Evolutionary conservation across 2,888 invertebrate species (phyloP), one percentile per base, ranked within the genome.

Genomic region (Pseudococcus viburni): DNA sequence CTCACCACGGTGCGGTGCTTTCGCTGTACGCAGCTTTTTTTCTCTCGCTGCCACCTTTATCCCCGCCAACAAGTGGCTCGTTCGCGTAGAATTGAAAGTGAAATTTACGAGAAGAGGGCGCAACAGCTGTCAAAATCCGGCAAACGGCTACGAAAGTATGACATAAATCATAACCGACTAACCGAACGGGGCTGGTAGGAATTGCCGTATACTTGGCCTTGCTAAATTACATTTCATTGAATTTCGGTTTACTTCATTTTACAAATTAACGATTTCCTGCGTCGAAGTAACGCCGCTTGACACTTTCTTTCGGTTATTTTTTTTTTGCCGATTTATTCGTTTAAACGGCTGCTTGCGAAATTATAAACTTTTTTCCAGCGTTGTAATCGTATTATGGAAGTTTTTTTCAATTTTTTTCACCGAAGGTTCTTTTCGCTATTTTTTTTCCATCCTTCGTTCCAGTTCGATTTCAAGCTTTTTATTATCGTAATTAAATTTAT

Each of bases 81-180:
- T 80, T 80, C 80, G 80, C 80, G 22, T 80, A 42, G 80, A 80
- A 80, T 80, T 80, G 80, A 80, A 80, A 80, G 80, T 42, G 80
- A 80, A 80, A 80, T 80, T 80, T 80, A 80, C 80, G 80, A 80
- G 80, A 42, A 42, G 33, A 80, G 80, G 80, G 80, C 46, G 85
- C 85, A 85, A 85, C 85, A 85, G 85, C 85, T 85, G 85, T 85
- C 85, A 64, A 85, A 85, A 85, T 85, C 55, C 85, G 39, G 59
- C 59, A 26, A 42, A 26, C 55, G 64, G 55, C 39, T 55, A 64
- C 42, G 59, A 51, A 85, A 64, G 33, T 55, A 85, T 64, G 42
- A 85, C 42, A 85, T 64, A 85, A 64, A 85, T 55, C 55, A 85
- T 59, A 85, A 64, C 85, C 84, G 84, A 84, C 84, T 84, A 85